Percentiles rank a stretch among this genome's conserved stretches.
Evolutionary conservation across 2,113 vertebrate species (phyloP).

Genomic region (Peromyscus polionotus): DNA sequence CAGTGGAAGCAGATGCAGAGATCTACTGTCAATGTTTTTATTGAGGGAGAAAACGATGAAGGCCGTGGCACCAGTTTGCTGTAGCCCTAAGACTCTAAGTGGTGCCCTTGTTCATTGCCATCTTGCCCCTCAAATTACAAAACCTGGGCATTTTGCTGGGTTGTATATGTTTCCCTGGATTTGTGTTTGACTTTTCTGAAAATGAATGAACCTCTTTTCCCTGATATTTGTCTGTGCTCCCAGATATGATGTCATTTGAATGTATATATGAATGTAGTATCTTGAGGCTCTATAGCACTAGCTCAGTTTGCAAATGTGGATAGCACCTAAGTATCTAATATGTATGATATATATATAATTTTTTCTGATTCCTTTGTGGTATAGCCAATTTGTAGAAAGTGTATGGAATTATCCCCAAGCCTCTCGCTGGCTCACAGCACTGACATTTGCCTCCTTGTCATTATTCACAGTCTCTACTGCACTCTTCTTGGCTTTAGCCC

Average conservation of each 20-base stretch:
- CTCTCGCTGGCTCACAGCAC: fast-evolving
- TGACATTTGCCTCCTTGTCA: not conserved
- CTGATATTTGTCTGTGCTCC: not conserved
- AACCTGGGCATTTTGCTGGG: not conserved
- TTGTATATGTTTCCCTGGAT: not conserved
- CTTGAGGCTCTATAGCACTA: not conserved
- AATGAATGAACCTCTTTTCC: not conserved
- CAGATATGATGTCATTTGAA: not conserved
- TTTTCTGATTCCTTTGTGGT: not conserved
- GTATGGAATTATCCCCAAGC: not conserved
- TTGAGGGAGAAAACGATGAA: not conserved
- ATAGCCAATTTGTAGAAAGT: not conserved
- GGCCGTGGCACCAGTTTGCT: not conserved
- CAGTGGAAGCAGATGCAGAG: too few species aligned
- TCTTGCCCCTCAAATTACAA: not conserved
- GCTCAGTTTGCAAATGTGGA: not conserved
- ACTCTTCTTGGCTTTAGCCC: not conserved
- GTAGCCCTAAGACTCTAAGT: not conserved
- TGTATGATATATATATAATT: not conserved
- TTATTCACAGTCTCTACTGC: not conserved
- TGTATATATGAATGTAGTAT: not conserved
- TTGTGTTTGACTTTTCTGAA: slow-evolving; percentile 26
- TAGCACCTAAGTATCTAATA: not conserved
- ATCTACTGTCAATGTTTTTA: too few species aligned
- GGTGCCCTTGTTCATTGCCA: not conserved